These are phyloP conservation scores for Electrophaes corylata DNA, from an alignment of 2,888 invertebrate genomes.

Conservation along the genomic window DNA sequence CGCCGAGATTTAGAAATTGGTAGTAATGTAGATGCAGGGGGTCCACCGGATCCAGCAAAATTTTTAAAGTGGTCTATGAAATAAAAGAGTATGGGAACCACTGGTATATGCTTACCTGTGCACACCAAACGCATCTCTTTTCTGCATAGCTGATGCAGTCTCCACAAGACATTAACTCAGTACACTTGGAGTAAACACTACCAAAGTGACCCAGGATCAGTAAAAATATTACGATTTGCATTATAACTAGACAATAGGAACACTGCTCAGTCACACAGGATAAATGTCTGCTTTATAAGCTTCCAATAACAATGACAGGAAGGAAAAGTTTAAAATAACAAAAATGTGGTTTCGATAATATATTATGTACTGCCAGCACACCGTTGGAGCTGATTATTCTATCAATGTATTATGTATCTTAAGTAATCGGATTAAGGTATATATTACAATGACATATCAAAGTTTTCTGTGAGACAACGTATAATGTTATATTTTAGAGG, in stretches of 20 bases:
- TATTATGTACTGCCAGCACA: too few species aligned
- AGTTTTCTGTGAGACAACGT: too few species aligned
- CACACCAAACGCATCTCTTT: slow-evolving; percentile 65
- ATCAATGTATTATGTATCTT: too few species aligned
- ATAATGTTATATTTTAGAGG: too few species aligned
- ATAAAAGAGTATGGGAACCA: too few species aligned
- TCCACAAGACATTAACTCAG: slow-evolving; percentile 53
- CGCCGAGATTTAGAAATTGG: too few species aligned
- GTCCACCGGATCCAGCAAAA: too few species aligned
- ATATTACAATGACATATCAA: too few species aligned
- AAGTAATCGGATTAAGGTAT: too few species aligned
- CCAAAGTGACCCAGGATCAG: slow-evolving; percentile 27
- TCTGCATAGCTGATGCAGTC: slow-evolving; percentile 54
- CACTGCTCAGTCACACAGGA: neutral
- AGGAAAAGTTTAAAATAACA: slow-evolving; percentile 15
- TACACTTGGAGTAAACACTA: slow-evolving; percentile 28
- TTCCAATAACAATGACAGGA: slow-evolving; percentile 12
- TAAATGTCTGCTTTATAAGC: neutral
- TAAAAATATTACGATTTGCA: slow-evolving; percentile 26
- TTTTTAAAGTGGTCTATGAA: too few species aligned
- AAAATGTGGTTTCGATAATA: neutral
- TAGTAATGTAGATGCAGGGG: too few species aligned
- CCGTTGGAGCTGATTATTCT: too few species aligned
- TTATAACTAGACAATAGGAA: slow-evolving; percentile 4
- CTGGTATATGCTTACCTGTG: slow-evolving; percentile 52